Conservation (phyloP, 2,888 invertebrate genomes). For the Pseudococcus longispinus region DNA sequence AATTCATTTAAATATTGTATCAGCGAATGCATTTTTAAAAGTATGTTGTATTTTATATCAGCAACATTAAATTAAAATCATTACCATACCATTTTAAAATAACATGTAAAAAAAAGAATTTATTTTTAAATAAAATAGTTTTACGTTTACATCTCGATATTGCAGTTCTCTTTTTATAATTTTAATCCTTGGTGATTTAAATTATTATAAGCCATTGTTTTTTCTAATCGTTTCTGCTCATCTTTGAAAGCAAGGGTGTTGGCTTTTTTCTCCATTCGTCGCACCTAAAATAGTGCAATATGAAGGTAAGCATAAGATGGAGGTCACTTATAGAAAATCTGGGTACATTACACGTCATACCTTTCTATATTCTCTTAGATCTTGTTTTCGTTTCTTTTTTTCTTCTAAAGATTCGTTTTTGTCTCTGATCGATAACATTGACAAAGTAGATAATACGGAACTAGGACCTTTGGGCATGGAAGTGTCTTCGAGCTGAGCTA, state of each 20-base stretch:
- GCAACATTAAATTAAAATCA: neutral
- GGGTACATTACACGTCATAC: constrained; percentile 59
- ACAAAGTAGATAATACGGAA: constrained; percentile 72
- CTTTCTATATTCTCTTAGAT: constrained; percentile 66
- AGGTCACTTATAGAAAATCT: neutral
- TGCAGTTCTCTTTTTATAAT: neutral
- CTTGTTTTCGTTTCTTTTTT: constrained; percentile 79
- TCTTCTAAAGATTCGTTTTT: constrained; percentile 82
- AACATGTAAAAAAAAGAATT: constrained; percentile 28
- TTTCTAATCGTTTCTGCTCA: constrained; percentile 81
- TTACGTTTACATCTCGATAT: neutral
- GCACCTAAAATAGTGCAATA: constrained; percentile 65
- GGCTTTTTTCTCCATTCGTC: constrained; percentile 81
- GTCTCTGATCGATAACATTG: constrained; percentile 71
- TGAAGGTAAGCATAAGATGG: neutral
- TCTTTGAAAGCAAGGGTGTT: constrained; percentile 84
- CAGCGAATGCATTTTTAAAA: neutral
- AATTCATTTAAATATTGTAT: constrained; percentile 17
- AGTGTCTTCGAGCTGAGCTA: constrained; percentile 66
- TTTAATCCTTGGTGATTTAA: constrained; percentile 48
- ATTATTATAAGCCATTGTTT: constrained; percentile 61
- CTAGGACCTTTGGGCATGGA: constrained; percentile 62
- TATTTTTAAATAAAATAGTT: constrained; percentile 8
- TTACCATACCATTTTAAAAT: neutral
- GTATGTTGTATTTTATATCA: neutral